A percentile compares a stretch with the other conserved stretches of the same genome.
Conservation (phyloP, 2,888 invertebrate genomes). For the Drosophila nigritarsus region DNA sequence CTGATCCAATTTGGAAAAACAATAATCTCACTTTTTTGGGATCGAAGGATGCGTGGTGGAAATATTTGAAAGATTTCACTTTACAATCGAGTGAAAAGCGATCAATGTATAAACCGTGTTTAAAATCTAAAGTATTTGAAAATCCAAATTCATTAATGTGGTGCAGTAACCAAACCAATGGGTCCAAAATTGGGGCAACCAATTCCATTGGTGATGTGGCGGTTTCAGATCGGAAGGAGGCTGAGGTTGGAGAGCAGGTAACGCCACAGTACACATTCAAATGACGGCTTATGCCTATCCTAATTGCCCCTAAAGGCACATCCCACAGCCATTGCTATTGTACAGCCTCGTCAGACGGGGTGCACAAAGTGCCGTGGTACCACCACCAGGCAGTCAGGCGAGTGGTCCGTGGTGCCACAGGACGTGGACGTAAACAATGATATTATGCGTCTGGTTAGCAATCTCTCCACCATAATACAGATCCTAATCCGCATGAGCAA, state of each 20-base stretch:
- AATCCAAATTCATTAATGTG: constrained; percentile 42
- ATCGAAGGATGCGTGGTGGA: constrained; percentile 13
- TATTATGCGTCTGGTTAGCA: constrained; percentile 37
- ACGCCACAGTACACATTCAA: neutral
- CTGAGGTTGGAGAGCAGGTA: constrained; percentile 21
- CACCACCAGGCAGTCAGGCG: neutral
- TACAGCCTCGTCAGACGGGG: constrained; percentile 32
- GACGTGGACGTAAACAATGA: constrained; percentile 33
- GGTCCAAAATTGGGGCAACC: constrained; percentile 1
- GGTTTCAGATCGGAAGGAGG: neutral
- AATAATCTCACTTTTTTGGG: neutral
- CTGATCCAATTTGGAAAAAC: neutral
- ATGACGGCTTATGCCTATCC: neutral
- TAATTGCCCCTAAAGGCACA: constrained; percentile 6
- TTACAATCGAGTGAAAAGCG: neutral
- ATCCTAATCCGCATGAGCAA: constrained; percentile 51
- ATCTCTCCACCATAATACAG: constrained; percentile 44
- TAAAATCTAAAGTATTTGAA: constrained; percentile 52
- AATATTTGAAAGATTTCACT: neutral
- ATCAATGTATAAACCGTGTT: constrained; percentile 28
- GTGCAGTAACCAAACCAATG: constrained; percentile 17
- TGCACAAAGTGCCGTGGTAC: neutral
- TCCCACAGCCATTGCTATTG: constrained; percentile 38
- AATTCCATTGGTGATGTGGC: constrained; percentile 13
- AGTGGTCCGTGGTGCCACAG: constrained; percentile 36